Conservation (phyloP, 2,797 vertebrate species). For the Tamandua tetradactyla region DNA sequence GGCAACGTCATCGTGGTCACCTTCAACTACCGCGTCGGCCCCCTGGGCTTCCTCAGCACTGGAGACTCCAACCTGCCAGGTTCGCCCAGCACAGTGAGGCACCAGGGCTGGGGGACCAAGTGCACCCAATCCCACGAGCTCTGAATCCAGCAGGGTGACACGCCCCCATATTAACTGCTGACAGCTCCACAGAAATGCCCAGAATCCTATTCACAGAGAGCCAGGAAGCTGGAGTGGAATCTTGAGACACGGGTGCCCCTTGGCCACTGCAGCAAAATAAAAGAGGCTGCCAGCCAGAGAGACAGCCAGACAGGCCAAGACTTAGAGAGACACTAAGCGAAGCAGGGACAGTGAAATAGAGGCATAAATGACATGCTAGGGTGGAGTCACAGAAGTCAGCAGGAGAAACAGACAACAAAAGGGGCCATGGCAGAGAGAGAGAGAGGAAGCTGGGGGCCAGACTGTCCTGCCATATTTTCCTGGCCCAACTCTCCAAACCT, state of each 20-base stretch:
- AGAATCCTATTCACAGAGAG: neutral
- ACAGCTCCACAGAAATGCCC: neutral
- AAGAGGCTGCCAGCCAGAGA: neutral
- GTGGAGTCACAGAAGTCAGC: neutral
- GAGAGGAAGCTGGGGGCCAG: neutral
- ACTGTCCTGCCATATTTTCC: accelerated
- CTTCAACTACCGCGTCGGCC: slow-evolving; percentile 92
- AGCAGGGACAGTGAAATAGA: no score
- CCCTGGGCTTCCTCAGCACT: slow-evolving; percentile 95
- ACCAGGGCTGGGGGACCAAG: accelerated
- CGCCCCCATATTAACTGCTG: neutral
- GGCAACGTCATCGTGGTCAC: slow-evolving; percentile 96
- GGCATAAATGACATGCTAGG: neutral
- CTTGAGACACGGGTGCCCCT: accelerated
- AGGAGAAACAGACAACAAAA: neutral
- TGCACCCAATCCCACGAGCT: accelerated
- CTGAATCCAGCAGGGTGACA: neutral
- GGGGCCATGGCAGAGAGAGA: neutral
- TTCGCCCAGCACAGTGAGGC: slow-evolving; percentile 29
- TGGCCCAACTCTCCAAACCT: accelerated
- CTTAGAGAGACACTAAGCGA: neutral
- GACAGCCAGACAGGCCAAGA: neutral
- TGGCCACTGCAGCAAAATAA: accelerated
- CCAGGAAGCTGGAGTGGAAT: neutral
- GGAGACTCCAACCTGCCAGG: slow-evolving; percentile 92